Evolutionary conservation across 1,140 invertebrate genomes (phyloP).

Genomic region (Drosophila rhopaloa): DNA sequence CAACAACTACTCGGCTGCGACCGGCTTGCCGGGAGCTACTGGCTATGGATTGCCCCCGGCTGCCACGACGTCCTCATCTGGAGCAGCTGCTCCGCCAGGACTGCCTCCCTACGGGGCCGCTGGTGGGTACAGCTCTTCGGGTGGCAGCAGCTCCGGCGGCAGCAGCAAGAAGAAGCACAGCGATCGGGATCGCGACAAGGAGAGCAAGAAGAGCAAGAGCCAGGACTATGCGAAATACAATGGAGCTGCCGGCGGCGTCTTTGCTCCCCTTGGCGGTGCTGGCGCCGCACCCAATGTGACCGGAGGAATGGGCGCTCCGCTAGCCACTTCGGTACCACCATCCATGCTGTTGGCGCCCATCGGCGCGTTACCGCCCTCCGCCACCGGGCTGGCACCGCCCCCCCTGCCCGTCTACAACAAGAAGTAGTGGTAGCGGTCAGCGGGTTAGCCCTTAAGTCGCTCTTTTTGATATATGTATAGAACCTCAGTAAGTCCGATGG

Average conservation of each 20-base stretch:
- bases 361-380: neutral
- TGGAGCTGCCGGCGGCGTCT: slow-evolving; percentile 55
- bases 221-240: slow-evolving; percentile 76
- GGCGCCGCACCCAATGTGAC: slow-evolving; percentile 60
- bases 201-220: slow-evolving; percentile 81
- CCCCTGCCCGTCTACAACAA: slow-evolving; percentile 68
- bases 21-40: slow-evolving; percentile 34
- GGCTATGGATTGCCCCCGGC: slow-evolving; percentile 33
- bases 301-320: slow-evolving; percentile 23
- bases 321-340: slow-evolving; percentile 35
- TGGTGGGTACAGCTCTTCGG: slow-evolving; percentile 40
- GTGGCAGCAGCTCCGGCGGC: slow-evolving; percentile 45
- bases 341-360: slow-evolving; percentile 50
- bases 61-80: neutral
- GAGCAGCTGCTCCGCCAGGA: slow-evolving; percentile 33
- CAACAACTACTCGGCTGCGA: slow-evolving; percentile 57
- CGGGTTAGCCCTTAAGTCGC: slow-evolving; percentile 5
- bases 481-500: slow-evolving; percentile 25
- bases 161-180: slow-evolving; percentile 85
- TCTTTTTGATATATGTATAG: slow-evolving; percentile 47
- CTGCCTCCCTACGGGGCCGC: slow-evolving; percentile 23
- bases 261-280: slow-evolving; percentile 64
- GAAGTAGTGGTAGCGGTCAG: slow-evolving; percentile 53
- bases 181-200: slow-evolving; percentile 85
- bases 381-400: slow-evolving; percentile 36